Percentiles rank a stretch among this genome's conserved stretches.
These are phyloP conservation scores for Empidonax traillii DNA, from an alignment of 2,113 vertebrate species.

Conservation along the genomic window DNA sequence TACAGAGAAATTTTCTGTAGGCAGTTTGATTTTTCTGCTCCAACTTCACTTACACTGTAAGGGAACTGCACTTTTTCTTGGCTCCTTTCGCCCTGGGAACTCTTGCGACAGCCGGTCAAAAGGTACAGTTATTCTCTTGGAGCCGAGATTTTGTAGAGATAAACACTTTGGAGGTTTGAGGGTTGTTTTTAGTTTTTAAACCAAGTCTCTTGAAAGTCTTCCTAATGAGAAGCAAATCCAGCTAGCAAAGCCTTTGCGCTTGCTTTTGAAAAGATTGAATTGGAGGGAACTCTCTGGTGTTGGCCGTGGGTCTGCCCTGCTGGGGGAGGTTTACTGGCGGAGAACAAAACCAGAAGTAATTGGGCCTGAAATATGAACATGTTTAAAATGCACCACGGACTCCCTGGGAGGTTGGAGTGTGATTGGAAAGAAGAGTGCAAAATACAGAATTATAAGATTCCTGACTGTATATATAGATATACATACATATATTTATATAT, in stretches of 20 bases:
- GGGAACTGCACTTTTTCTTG: not conserved
- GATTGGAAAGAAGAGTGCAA: not conserved
- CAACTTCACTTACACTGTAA: not conserved
- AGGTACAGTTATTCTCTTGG: not conserved
- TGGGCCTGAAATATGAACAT: not conserved
- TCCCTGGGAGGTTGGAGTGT: not conserved
- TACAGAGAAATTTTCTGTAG: not conserved
- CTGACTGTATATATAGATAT: not conserved
- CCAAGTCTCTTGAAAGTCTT: conserved; percentile 20
- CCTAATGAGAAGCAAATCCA: conserved; percentile 36
- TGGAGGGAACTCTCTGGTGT: conserved; percentile 6
- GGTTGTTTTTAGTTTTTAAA: conserved; percentile 16
- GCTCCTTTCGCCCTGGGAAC: not conserved
- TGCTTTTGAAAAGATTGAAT: conserved; percentile 9
- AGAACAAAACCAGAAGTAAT: conserved; percentile 46
- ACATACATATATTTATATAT: not conserved
- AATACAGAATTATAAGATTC: not conserved
- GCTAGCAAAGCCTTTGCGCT: not conserved
- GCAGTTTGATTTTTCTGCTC: not conserved
- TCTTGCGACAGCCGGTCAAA: not conserved
- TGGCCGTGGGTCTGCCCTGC: not conserved
- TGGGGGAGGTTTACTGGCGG: conserved; percentile 40
- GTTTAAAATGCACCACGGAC: conserved; percentile 2
- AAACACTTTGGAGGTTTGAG: conserved; percentile 31
- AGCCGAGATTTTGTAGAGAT: conserved; percentile 24